phyloP scores from a whole-genome alignment of 2,797 vertebrate species.

The Sebastes minor region DNA sequence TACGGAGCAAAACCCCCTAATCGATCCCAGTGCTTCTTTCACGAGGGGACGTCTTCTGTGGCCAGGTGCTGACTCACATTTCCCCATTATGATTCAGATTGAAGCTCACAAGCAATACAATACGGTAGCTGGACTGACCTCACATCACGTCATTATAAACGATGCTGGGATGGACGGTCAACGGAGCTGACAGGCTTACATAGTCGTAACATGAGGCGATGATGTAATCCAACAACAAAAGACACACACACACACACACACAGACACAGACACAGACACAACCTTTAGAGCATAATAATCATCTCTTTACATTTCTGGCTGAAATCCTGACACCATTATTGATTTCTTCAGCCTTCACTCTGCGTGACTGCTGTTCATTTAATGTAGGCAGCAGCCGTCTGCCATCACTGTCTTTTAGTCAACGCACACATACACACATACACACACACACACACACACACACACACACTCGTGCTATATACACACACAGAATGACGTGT shows the following conservation, averaged over 20 bases:
- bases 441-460: neutral
- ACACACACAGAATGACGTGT: slow-evolving; percentile 18
- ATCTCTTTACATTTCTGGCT: slow-evolving; percentile 36
- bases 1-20: slow-evolving; percentile 7
- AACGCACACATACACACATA: neutral
- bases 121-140: neutral
- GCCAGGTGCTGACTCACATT: slow-evolving; percentile 34
- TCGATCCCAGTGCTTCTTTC: slow-evolving; percentile 19
- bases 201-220: slow-evolving; percentile 17
- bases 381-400: slow-evolving; percentile 29
- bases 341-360: slow-evolving; percentile 52
- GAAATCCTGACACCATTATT: slow-evolving; percentile 48
- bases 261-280: slow-evolving; percentile 7
- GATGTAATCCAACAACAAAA: slow-evolving; percentile 58
- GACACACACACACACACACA: slow-evolving; percentile 24
- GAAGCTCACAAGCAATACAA: neutral
- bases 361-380: slow-evolving; percentile 25
- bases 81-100: neutral
- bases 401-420: slow-evolving; percentile 34
- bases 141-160: neutral
- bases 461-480: neutral
- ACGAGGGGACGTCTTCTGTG: neutral
- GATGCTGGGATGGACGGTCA: neutral
- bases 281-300: slow-evolving; percentile 38
- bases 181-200: slow-evolving; percentile 28